phyloP scores from a whole-genome alignment of 2,797 vertebrate genomes.

The Sternotherus odoratus region DNA sequence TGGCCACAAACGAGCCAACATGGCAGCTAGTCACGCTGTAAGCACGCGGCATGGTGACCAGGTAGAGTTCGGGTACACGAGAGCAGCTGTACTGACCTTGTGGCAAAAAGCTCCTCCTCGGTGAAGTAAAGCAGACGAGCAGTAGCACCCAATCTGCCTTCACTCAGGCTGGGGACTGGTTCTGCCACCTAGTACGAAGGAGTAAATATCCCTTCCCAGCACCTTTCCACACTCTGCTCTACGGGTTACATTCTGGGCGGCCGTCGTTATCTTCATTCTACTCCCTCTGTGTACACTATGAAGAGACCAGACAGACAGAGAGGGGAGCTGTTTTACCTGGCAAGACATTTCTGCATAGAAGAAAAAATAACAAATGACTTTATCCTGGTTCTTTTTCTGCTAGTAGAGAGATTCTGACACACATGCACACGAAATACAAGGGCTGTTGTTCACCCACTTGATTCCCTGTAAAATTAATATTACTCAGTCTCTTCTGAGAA shows the following conservation, averaged over 20 bases:
- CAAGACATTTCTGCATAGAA: neutral
- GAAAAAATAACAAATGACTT: constrained; percentile 54
- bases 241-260: neutral
- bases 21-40: neutral
- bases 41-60: neutral
- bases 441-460: constrained; percentile 71
- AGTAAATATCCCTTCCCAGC: neutral
- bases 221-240: too few relatives aligned
- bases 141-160: neutral
- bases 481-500: constrained; percentile 66
- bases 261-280: neutral
- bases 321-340: constrained; percentile 43
- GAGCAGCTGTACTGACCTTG: neutral
- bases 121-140: neutral
- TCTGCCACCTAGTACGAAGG: neutral
- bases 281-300: rapidly evolving
- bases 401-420: neutral
- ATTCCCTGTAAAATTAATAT: constrained; percentile 73
- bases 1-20: neutral
- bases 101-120: neutral
- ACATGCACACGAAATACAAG: constrained; percentile 30
- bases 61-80: neutral
- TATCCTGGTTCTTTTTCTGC: constrained; percentile 18
- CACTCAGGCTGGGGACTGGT: too few relatives aligned
- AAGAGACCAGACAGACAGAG: neutral